phyloP scores from a whole-genome alignment of 2,888 invertebrate species.

The Ormia ochracea region DNA sequence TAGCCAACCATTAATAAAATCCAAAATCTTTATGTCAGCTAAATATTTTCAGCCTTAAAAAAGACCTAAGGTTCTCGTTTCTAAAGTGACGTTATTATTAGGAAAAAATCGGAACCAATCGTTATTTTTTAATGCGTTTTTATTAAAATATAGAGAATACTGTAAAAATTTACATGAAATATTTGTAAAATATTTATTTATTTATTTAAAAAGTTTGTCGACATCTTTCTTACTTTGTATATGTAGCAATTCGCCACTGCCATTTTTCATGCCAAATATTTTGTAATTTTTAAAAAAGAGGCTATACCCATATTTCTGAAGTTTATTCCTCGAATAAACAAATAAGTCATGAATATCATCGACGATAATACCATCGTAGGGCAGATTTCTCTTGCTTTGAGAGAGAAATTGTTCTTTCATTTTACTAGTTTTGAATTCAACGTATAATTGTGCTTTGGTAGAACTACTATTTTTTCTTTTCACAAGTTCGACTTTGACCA shows the following conservation, averaged over 20 bases:
- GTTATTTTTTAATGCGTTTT: no score
- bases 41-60: no score
- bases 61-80: no score
- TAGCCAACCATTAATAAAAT: no score
- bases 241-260: not conserved
- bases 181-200: no score
- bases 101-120: no score
- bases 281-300: constrained; percentile 43
- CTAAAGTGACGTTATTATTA: no score
- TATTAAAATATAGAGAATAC: no score
- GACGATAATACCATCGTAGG: not conserved
- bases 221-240: constrained; percentile 33
- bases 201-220: no score
- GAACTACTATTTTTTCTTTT: not conserved
- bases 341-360: constrained; percentile 31
- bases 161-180: no score
- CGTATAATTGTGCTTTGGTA: constrained; percentile 12
- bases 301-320: constrained; percentile 26
- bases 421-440: constrained; percentile 28
- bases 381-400: not conserved
- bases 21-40: no score
- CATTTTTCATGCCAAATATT: constrained; percentile 20
- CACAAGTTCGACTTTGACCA: constrained; percentile 9
- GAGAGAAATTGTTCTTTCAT: constrained; percentile 43
- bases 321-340: constrained; percentile 32